A percentile compares a stretch with the other conserved stretches of the same genome.
Conservation (phyloP, 2,113 vertebrate genomes). For the Cyprinus carpio region DNA sequence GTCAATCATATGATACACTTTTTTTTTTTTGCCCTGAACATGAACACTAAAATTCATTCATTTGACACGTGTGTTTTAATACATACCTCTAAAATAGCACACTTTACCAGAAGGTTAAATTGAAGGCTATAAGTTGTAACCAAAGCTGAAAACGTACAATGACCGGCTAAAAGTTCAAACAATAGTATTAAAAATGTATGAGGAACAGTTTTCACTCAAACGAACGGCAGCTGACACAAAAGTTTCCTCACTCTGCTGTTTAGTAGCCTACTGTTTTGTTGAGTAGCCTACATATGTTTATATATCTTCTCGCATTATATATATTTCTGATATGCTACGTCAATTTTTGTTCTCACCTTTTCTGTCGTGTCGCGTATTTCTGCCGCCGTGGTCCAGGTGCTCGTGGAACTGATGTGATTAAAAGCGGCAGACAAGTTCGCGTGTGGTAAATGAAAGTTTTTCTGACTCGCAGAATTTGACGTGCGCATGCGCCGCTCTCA, state of each 20-base stretch:
- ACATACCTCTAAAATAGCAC: neutral
- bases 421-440: neutral
- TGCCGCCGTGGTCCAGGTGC: neutral
- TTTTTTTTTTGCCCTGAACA: neutral
- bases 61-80: neutral
- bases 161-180: neutral
- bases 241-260: neutral
- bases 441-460: neutral
- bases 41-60: neutral
- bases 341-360: slow-evolving; percentile 24
- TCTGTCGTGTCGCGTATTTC: neutral
- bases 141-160: neutral
- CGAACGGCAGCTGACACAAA: neutral
- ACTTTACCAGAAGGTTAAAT: neutral
- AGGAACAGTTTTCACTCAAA: neutral
- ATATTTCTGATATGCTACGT: neutral
- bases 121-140: neutral
- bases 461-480: neutral
- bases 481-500: slow-evolving; percentile 7
- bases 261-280: too few species aligned
- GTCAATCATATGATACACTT: neutral
- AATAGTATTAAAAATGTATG: neutral
- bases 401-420: neutral
- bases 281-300: too few species aligned
- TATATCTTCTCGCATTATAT: neutral